Conservation (phyloP, 2,888 invertebrate species). For the Horisme vitalbata region DNA sequence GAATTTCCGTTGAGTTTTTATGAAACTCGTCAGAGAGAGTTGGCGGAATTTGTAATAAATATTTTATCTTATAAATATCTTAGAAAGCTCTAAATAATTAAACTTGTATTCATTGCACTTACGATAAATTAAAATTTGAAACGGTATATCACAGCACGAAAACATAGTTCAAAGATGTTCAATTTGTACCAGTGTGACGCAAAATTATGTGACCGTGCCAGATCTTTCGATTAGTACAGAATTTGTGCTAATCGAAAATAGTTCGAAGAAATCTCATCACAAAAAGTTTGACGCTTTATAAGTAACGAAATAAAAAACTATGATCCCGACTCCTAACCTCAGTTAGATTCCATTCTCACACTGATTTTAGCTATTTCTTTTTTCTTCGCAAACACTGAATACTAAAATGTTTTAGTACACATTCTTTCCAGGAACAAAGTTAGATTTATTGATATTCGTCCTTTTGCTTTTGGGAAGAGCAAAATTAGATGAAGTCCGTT, state of each 20-base stretch:
- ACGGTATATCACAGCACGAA: too few relatives aligned
- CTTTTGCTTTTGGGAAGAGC: slow-evolving; percentile 5
- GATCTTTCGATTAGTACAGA: too few relatives aligned
- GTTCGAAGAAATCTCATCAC: slow-evolving; percentile 15
- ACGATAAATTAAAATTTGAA: too few relatives aligned
- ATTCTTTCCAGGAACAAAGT: slow-evolving; percentile 33
- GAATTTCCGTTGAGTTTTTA: too few relatives aligned
- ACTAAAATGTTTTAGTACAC: slow-evolving; percentile 36
- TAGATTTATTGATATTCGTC: slow-evolving; percentile 18
- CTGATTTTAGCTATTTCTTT: slow-evolving; percentile 7
- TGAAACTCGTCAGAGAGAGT: too few relatives aligned
- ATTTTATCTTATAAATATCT: too few relatives aligned
- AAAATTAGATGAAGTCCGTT: background rate
- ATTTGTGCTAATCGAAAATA: slow-evolving; percentile 20
- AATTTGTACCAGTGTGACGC: slow-evolving; percentile 18
- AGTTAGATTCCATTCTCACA: slow-evolving; percentile 15
- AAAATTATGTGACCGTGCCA: slow-evolving; percentile 35
- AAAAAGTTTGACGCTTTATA: slow-evolving; percentile 20
- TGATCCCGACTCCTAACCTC: too few relatives aligned
- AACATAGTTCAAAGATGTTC: background rate
- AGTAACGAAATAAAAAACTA: slow-evolving; percentile 1
- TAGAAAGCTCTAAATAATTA: too few relatives aligned
- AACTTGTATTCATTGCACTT: too few relatives aligned
- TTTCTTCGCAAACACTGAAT: slow-evolving; percentile 18
- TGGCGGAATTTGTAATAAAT: too few relatives aligned